Evolutionary conservation across 1,140 invertebrate genomes (phyloP), one percentile per base, ranked within the genome.

Genomic region (Solen grandis): DNA sequence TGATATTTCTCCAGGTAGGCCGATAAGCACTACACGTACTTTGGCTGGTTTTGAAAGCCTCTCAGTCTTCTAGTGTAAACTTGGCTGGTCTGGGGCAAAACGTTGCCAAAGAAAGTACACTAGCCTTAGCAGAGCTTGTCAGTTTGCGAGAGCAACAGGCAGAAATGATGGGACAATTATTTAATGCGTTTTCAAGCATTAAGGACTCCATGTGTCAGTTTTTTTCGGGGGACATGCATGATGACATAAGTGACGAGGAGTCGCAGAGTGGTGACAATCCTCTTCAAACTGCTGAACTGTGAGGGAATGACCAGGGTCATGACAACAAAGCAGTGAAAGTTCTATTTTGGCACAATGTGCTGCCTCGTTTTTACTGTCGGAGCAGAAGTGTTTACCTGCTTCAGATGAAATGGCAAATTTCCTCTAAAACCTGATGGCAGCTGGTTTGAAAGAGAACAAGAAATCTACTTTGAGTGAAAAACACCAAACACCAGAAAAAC

Each of bases 401-500:
- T 60, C 57, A 14, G 25, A 31, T 22, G 27, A 27, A 60, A 60
- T 60, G 57, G 29, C 10, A 5, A 60, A 60, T 27, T 60, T 60
- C 35, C n/a, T 60, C 57, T 31, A 60, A 60, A 60, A 16, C 29
- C 27, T 60, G 27, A 60, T 60, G 57, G 57, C 27, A 60, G 19
- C 57, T 5, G 27, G 57, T 3, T 29, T 60, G 27, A 31, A 60
- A 16, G 57, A 63, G 29, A 36, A 22, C 33, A 63, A 63, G 22
- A 63, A 63, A 36, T 2, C 60, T 2, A 13, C 5, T 14, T 36
- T 36, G 41, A 22, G 10, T 63, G n/a, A 63, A n/a, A 63, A 35
- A 63, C 60, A 63, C 31, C 60, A 63, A 36, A 63, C 31, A 35
- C 60, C 60, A n/a, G 60, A 63, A 22, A 63, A 63, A n/a, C 19